Base-by-base conservation (phyloP, 2,888 invertebrate species). In the Drosophila kokeensis region DNA sequence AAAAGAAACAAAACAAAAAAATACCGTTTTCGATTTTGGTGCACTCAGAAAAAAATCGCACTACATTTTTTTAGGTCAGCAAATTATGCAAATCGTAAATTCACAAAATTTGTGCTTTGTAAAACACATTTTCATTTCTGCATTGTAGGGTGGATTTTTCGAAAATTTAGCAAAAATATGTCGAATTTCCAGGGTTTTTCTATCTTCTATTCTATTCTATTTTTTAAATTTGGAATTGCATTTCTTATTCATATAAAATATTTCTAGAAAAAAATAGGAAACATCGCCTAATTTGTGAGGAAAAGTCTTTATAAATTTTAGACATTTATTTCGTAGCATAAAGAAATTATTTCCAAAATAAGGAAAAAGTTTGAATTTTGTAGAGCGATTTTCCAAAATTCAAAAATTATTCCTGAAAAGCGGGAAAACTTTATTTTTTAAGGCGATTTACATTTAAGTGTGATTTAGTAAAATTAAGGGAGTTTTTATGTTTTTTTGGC, bases 21-120 rank as follows among this genome's bases (percentile, higher is more conserved):
- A 63, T 81, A 68, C 81, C 85, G 82, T 84, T 84, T 24, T 81
- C 76, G 69, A 81, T 78, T 67, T 70, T 70, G 74, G 74, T 45
- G 45, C 45, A 45, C 45, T 45, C 24, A 24, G 24, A 45, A 15
- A 45, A 45, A 45, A 18, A 24, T 2, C 4, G 4, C 24, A 15
- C 45, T 8, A 15, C 7, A 2, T 24, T 45, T 45, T 13, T n/a
- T 13, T 7, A 6, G 7, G 7, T 45, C 13, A 45, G 45, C 21
- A 24, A 7, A 7, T 7, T 24, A 24, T 21, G 21, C 21, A 21
- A 13, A 21, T 21, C 21, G 4, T n/a, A 40, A n/a, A 10, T 42
- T 6, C 3, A 21, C 11, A 6, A 42, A 42, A 42, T 42, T 13
- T 11, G 21, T 13, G 11, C 3, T 21, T 42, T 42, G 3, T 13